phyloP scores from a whole-genome alignment of 2,797 vertebrate genomes.

The Scyliorhinus canicula region DNA sequence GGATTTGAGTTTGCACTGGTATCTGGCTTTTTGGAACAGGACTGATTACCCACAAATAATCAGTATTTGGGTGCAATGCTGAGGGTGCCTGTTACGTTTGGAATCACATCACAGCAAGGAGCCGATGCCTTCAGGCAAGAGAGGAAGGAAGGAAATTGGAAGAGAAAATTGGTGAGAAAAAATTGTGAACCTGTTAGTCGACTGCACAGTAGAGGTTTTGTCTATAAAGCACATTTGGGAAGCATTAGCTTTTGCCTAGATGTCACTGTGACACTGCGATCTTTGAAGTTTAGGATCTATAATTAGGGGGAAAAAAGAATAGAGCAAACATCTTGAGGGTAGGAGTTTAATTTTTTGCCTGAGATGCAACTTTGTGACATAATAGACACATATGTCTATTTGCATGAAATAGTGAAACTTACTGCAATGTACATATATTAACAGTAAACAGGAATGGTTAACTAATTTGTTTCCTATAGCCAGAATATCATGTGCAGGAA shows the following conservation, averaged over 20 bases:
- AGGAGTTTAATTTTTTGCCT: slow-evolving; percentile 20
- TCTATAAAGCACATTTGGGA: slow-evolving; percentile 32
- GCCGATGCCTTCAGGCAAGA: not conserved
- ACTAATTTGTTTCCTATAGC: not conserved
- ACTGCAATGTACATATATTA: not conserved
- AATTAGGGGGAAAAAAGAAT: slow-evolving; percentile 23
- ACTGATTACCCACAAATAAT: not conserved
- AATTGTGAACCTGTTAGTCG: slow-evolving; percentile 17
- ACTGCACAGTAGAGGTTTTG: slow-evolving; percentile 18
- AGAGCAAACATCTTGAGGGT: slow-evolving; percentile 26
- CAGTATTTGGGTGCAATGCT: not conserved
- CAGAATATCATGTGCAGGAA: not conserved
- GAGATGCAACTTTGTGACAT: not conserved
- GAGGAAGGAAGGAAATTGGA: slow-evolving; percentile 34
- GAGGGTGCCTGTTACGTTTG: slow-evolving; percentile 22
- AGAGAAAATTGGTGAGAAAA: slow-evolving; percentile 31
- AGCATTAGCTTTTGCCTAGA: slow-evolving; percentile 21
- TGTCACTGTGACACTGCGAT: slow-evolving; percentile 14
- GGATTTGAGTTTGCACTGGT: not conserved
- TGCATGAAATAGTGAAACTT: not conserved
- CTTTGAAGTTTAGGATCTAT: slow-evolving; percentile 28
- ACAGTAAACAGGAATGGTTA: not conserved
- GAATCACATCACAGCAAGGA: slow-evolving; percentile 14
- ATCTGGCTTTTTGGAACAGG: not conserved
- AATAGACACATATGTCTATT: not conserved